Evolutionary conservation across 1,140 invertebrate species (phyloP), one percentile per base, ranked within the genome.

Genomic region (Araneus ventricosus): DNA sequence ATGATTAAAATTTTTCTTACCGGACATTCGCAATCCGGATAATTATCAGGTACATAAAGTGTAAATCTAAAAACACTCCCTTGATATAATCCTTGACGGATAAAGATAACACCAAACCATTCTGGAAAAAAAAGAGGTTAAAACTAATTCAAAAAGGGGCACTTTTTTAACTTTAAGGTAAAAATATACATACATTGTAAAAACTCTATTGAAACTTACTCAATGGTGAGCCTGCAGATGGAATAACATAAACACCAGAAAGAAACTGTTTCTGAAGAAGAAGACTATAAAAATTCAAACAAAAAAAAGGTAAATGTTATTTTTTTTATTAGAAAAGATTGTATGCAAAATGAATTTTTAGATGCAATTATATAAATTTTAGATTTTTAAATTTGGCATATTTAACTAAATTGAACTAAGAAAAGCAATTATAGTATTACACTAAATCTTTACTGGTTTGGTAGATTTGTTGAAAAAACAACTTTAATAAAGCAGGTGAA

Each of bases 21-120:
- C 94, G 98, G 97, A 95, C 97, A 97, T 95, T 97, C 97, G 94
- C 97, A 97, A 96, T 98, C 97, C 27, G 98, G 98, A 96, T 98
- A 99, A 94, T 97, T 97, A 94, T 98, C 97, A 93, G 98, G 97
- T 95, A 99, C 96, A 89, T 96, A 96, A 93, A 99, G 96, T 88
- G 97, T 97, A 95, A 99, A 99, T 94, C 98, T 97, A 95, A 99
- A 99, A 27, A 99, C 96, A 93, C 97, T 98, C 93, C 98, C 97
- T 96, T 97, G 97, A 95, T 99, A 99, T 88, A 97, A 96, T 34
- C 98, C 98, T 95, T 97, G 97, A 94, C 98, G 96, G 90, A 99
- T 97, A 96, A 99, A 99, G 94, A 99, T 96, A 24, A 99, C 97
- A 93, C 98, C 98, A 96, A 97, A 98, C 98, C 98, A 99, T 94